Evolutionary conservation across 2,113 vertebrate species (phyloP), one percentile per base, ranked within the genome.

Genomic region (Carollia perspicillata): DNA sequence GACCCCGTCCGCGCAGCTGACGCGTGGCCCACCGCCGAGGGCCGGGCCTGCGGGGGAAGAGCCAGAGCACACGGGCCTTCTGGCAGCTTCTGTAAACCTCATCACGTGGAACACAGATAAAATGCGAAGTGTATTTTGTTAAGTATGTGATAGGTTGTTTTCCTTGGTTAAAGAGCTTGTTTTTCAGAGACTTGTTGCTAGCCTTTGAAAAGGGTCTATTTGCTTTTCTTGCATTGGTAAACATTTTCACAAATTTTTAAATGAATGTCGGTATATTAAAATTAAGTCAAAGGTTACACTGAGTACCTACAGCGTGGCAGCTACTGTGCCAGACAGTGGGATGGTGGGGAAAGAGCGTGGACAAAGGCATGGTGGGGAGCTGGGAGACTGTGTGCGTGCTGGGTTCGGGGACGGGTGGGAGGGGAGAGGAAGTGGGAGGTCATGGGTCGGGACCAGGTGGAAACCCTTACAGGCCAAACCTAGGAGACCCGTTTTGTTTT

Each of bases 191-290:
- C 49, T 18, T 47, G 0, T 30, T 89, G 47, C 65, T 79, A 84
- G 44, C 53, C 68, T 96, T 72, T 79, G 33, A 84, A 86, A 93
- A 86, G 81, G 33, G 28, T 33, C 58, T 77, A 5, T 16, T 44
- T 42, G 55, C 8, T 60, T 81, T 18, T 89, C 35, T 16, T 79
- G 26, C 37, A 5, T 35, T 86, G 35, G 14, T 79, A 58, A 89
- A 94, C 47, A 65, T 60, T 84, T 75, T 84, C 40, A 81, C 42
- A 75, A 69, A 30, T 4, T 33, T 60, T 68, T 42, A 37, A 30
- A 68, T 51, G 47, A 30, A 84, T 78, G 80, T 79, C 22, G 84
- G 5, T 75, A 69, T 69, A 47, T 55, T 83, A 81, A 85, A 89
- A 44, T 60, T 40, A 44, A 92, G 30, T 69, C 8, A 74, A 9